Conservation (phyloP, 2,888 invertebrate species). For the Dorcus hopei region DNA sequence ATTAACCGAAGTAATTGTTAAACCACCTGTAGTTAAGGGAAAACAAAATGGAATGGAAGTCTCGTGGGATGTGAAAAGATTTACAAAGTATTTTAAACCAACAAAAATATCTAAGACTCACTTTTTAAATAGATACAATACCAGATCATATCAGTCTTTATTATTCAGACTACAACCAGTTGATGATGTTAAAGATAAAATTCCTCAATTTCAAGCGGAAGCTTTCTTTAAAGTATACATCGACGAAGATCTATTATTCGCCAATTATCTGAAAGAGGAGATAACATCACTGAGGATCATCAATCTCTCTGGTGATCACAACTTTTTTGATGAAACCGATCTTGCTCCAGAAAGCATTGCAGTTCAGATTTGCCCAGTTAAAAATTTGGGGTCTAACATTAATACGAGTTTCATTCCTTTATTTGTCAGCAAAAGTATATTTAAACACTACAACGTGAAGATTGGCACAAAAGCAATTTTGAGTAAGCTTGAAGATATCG, state of each 20-base stretch:
- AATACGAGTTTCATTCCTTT: slow-evolving; percentile 38
- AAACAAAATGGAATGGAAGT: slow-evolving; percentile 5
- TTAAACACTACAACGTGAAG: slow-evolving; percentile 54
- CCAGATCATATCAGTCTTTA: slow-evolving; percentile 11
- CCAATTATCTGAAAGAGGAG: slow-evolving; percentile 15
- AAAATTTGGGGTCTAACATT: too few relatives aligned
- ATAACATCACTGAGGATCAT: too few relatives aligned
- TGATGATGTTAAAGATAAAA: slow-evolving; percentile 16
- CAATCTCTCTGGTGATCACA: too few relatives aligned
- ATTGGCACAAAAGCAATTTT: slow-evolving; percentile 58
- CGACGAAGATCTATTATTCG: slow-evolving; percentile 33
- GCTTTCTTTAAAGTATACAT: slow-evolving; percentile 46
- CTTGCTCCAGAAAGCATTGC: slow-evolving; percentile 1
- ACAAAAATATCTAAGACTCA: slow-evolving; percentile 3
- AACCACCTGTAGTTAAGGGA: slow-evolving; percentile 24
- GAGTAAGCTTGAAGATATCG: slow-evolving; percentile 45
- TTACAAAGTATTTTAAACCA: slow-evolving; percentile 10
- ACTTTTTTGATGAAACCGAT: slow-evolving; percentile 11
- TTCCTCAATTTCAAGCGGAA: slow-evolving; percentile 11
- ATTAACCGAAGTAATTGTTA: slow-evolving; percentile 53
- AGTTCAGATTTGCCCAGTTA: not conserved
- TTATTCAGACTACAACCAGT: slow-evolving; percentile 32
- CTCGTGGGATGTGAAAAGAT: slow-evolving; percentile 10
- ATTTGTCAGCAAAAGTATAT: slow-evolving; percentile 56
- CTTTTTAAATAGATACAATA: slow-evolving; percentile 16